Percentiles rank a stretch among this genome's conserved stretches.
Evolutionary conservation across 2,797 vertebrate genomes (phyloP).

Genomic region (Cynodonichthys magdalenae): DNA sequence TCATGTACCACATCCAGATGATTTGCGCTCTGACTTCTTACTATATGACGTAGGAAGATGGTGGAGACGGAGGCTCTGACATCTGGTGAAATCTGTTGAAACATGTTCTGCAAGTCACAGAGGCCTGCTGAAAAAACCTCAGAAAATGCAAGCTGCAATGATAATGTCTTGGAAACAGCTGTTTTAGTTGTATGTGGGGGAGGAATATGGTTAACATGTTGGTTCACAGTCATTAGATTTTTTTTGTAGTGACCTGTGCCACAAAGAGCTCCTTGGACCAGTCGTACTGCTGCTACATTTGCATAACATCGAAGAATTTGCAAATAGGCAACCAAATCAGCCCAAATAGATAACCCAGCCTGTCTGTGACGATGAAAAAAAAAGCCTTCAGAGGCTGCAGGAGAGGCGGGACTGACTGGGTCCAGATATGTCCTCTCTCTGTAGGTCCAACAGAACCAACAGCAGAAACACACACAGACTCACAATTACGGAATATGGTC

Average conservation of each 20-base stretch:
- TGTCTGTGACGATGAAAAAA: conserved; percentile 10
- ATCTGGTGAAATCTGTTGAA: not conserved
- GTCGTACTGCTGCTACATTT: conserved; percentile 53
- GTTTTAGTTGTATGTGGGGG: no score
- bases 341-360: conserved; percentile 41
- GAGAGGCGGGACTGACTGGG: conserved; percentile 43
- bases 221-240: conserved; percentile 12
- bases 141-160: not conserved
- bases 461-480: not conserved
- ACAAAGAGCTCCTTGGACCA: conserved; percentile 36
- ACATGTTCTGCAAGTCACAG: conserved; percentile 4
- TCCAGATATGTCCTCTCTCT: not conserved
- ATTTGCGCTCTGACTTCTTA: conserved; percentile 42
- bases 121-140: not conserved
- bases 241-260: conserved; percentile 9
- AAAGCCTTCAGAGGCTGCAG: conserved; percentile 37
- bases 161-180: not conserved
- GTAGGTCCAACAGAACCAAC: not conserved
- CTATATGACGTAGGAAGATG: conserved; percentile 13
- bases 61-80: conserved; percentile 16
- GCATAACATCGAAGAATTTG: conserved; percentile 71
- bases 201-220: conserved; percentile 1
- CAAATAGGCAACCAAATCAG: conserved; percentile 76
- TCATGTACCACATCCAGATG: conserved; percentile 46
- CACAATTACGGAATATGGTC: conserved; percentile 34